phyloP scores from a whole-genome alignment of 2,797 vertebrate species.

The Tarsius wallacei region DNA sequence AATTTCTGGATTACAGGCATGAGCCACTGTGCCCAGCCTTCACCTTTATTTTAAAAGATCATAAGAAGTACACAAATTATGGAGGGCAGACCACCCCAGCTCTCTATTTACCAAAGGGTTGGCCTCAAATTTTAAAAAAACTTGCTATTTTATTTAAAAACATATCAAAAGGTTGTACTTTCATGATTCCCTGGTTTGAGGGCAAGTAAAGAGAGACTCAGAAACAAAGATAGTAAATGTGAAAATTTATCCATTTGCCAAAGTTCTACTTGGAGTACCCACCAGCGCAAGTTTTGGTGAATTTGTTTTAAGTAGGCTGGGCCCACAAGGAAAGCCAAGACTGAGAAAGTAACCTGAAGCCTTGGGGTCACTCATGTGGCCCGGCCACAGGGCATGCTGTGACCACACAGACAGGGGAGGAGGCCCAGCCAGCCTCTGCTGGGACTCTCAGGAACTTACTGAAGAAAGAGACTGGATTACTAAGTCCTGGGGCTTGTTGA shows the following conservation, averaged over 20 bases:
- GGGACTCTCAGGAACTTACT: background rate
- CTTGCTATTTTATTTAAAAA: constrained; percentile 49
- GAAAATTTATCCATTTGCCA: background rate
- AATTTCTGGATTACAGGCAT: too few relatives aligned
- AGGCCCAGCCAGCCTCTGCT: background rate
- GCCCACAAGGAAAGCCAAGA: background rate
- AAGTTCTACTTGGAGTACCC: constrained; percentile 29
- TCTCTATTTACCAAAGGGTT: background rate
- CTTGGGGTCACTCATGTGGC: background rate
- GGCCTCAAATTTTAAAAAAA: constrained; percentile 47
- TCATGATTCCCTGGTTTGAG: background rate
- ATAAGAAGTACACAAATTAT: background rate
- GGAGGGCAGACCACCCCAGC: background rate
- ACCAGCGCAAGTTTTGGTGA: background rate
- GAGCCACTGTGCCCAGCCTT: background rate
- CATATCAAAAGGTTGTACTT: background rate
- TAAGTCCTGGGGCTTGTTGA: background rate
- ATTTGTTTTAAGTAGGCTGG: background rate
- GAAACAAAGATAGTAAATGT: background rate
- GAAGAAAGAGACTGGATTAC: background rate
- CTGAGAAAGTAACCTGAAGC: background rate
- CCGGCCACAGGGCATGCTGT: background rate
- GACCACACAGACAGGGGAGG: background rate
- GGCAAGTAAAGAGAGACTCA: background rate
- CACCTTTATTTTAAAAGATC: constrained; percentile 9